Evolutionary conservation across 35 echinoderm and acorn worm species (phyloP).

Genomic region (Stichopus chloronotus): DNA sequence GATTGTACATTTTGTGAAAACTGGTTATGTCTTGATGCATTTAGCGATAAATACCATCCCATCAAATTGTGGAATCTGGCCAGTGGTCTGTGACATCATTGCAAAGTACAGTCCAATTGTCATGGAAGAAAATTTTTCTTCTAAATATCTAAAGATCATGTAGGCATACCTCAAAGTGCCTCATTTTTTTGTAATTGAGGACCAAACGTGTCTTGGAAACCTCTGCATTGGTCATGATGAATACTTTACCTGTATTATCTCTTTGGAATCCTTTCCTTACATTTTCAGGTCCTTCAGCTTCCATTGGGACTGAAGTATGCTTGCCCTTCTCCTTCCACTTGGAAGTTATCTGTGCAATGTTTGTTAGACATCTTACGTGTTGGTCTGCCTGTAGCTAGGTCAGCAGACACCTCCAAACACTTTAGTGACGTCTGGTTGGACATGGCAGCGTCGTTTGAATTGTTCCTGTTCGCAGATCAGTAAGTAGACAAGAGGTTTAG

Average conservation of each 20-base stretch:
- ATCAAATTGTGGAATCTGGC: too few relatives aligned
- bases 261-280: neutral
- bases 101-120: too few relatives aligned
- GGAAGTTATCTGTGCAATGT: constrained; percentile 92
- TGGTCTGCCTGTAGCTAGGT: constrained; percentile 87
- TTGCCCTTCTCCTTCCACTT: constrained; percentile 85
- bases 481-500: constrained; percentile 45
- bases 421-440: constrained; percentile 96
- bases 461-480: constrained; percentile 98
- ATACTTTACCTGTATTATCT: neutral
- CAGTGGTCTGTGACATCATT: too few relatives aligned
- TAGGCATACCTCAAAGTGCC: too few relatives aligned
- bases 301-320: constrained; percentile 96
- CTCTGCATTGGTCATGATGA: neutral
- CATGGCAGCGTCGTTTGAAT: constrained; percentile 80
- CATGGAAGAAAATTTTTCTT: too few relatives aligned
- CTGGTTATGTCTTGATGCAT: too few relatives aligned
- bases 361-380: constrained; percentile 90
- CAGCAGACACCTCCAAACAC: constrained; percentile 36
- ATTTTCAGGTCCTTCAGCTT: constrained; percentile 87
- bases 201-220: too few relatives aligned
- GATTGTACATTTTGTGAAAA: too few relatives aligned
- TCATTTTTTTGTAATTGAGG: too few relatives aligned
- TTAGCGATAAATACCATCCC: too few relatives aligned
- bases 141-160: too few relatives aligned